Percentiles rank a stretch among this genome's conserved stretches.
These are phyloP conservation scores for Potamarius usumacintae DNA, from an alignment of 2,113 vertebrate genomes.

Conservation along the genomic window DNA sequence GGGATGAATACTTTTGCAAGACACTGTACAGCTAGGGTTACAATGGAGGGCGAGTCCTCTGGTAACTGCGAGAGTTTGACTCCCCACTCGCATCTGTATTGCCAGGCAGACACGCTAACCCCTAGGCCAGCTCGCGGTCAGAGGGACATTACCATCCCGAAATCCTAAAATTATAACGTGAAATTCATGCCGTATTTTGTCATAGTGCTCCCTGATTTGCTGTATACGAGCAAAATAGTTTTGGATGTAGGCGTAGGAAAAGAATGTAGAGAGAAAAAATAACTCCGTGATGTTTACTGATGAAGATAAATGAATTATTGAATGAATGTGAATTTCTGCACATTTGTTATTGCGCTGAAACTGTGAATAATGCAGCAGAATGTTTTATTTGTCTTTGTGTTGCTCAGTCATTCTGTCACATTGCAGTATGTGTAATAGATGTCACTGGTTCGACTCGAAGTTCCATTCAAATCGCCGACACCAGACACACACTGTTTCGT, in stretches of 20 bases:
- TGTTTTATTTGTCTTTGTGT: no score
- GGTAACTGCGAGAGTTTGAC: no score
- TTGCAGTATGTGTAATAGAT: conserved; percentile 23
- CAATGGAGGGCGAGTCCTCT: no score
- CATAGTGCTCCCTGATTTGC: neutral
- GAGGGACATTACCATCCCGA: neutral
- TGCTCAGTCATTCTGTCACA: conserved; percentile 18
- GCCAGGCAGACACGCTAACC: neutral
- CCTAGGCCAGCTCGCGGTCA: neutral
- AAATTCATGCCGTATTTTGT: neutral
- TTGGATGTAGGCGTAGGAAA: neutral
- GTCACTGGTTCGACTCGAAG: conserved; percentile 16
- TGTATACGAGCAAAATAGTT: neutral
- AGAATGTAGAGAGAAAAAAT: no score
- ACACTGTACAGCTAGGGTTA: no score
- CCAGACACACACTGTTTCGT: conserved; percentile 15
- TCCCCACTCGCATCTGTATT: no score
- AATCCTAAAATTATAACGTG: neutral
- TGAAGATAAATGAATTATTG: conserved; percentile 16
- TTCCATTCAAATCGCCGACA: conserved; percentile 1
- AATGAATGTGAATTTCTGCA: conserved; percentile 1
- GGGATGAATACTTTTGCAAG: no score
- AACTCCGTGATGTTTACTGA: neutral
- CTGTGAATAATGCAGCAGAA: conserved; percentile 14
- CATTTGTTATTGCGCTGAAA: neutral